These are phyloP conservation scores for Nomada goodeniana DNA, from an alignment of 2,888 invertebrate genomes.

Conservation along the genomic window DNA sequence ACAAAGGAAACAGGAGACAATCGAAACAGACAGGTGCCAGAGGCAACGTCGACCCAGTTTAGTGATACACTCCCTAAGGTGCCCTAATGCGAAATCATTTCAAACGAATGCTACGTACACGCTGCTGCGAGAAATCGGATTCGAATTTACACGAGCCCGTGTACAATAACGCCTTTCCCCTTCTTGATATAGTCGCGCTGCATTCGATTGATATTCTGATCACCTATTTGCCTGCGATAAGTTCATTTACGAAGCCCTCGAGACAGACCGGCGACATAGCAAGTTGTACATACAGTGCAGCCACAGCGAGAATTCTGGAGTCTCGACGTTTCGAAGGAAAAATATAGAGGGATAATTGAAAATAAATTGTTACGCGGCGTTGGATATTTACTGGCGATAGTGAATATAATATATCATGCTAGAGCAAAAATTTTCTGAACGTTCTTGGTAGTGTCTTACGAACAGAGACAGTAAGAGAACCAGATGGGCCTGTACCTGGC, in stretches of 20 bases:
- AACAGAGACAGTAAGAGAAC: too few relatives aligned
- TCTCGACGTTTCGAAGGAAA: not conserved
- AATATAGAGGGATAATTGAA: not conserved
- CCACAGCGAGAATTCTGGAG: not conserved
- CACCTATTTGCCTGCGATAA: not conserved
- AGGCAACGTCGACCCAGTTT: conserved; percentile 59
- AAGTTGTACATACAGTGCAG: too few relatives aligned
- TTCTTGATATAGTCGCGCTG: not conserved
- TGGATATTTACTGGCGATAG: too few relatives aligned
- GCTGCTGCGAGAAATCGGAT: not conserved
- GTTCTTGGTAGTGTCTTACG: too few relatives aligned
- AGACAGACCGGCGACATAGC: too few relatives aligned
- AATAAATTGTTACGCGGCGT: not conserved
- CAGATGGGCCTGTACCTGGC: too few relatives aligned
- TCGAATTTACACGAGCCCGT: conserved; percentile 26
- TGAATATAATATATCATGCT: too few relatives aligned
- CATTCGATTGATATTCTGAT: conserved; percentile 2
- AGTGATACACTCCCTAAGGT: conserved; percentile 40
- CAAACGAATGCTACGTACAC: conserved; percentile 35
- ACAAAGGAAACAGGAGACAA: conserved; percentile 3
- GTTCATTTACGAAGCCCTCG: not conserved
- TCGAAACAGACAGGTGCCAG: conserved; percentile 60
- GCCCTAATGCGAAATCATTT: conserved; percentile 56
- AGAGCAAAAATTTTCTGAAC: too few relatives aligned
- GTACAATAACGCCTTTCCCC: not conserved